Evolutionary conservation across 2,797 vertebrate species (phyloP).

Genomic region (Pangasius sanitwongsei): DNA sequence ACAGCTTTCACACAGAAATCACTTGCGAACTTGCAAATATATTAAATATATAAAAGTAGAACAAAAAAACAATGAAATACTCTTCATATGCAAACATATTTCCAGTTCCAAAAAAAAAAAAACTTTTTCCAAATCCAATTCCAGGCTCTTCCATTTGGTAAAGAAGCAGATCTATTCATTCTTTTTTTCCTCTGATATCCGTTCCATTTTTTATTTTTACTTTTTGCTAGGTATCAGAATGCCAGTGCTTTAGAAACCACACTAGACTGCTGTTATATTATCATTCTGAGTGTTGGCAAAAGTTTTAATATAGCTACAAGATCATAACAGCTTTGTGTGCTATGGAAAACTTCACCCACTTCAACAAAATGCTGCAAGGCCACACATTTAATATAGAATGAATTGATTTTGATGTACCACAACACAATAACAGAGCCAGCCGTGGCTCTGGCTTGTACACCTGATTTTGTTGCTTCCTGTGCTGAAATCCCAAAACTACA

Average conservation of each 20-base stretch:
- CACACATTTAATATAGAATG: constrained; percentile 8
- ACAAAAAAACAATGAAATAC: too few relatives aligned
- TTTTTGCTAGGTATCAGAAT: not conserved
- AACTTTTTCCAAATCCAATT: too few relatives aligned
- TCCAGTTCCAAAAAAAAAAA: not conserved
- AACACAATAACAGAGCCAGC: not conserved
- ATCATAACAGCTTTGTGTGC: not conserved
- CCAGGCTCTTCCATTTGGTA: too few relatives aligned
- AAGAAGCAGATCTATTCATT: not conserved
- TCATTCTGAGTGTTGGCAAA: not conserved
- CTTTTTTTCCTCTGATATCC: not conserved
- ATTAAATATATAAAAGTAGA: too few relatives aligned
- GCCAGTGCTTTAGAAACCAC: not conserved
- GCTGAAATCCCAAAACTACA: not conserved
- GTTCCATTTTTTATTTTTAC: not conserved
- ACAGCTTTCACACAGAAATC: not conserved
- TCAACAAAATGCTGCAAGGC: not conserved
- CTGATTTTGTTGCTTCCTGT: not conserved
- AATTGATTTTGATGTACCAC: constrained; percentile 8
- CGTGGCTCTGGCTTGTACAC: not conserved
- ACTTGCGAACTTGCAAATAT: not conserved
- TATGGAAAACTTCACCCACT: not conserved
- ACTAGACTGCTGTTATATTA: not conserved
- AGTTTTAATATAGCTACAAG: not conserved
- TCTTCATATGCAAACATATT: not conserved